phyloP scores from a whole-genome alignment of 2,113 vertebrate genomes.

The Boleophthalmus pectinirostris region DNA sequence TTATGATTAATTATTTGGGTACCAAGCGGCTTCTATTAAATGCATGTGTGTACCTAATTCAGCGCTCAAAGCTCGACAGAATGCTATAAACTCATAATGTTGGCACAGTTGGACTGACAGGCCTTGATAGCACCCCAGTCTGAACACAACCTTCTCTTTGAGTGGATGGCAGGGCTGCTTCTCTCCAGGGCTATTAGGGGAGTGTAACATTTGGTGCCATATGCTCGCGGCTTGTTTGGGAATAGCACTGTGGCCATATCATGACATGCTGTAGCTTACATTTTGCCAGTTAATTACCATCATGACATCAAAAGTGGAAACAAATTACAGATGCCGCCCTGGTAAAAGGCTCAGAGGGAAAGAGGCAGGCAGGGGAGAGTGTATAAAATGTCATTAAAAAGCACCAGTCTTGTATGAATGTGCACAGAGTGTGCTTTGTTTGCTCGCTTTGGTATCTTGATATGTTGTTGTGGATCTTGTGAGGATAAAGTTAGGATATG shows the following conservation, averaged over 20 bases:
- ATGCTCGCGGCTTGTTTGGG: slow-evolving; percentile 79
- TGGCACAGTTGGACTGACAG: slow-evolving; percentile 42
- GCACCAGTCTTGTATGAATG: slow-evolving; percentile 17
- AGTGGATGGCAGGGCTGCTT: slow-evolving; percentile 42
- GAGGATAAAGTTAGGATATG: not conserved
- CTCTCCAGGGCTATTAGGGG: slow-evolving; percentile 77
- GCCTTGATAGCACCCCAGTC: slow-evolving; percentile 7
- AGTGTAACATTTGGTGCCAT: slow-evolving; percentile 79
- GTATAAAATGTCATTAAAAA: slow-evolving; percentile 46
- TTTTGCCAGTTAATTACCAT: slow-evolving; percentile 80
- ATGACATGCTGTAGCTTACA: slow-evolving; percentile 70
- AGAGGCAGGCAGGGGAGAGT: slow-evolving; percentile 25
- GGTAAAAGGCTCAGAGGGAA: slow-evolving; percentile 52
- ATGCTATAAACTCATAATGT: slow-evolving; percentile 17
- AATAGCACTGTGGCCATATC: slow-evolving; percentile 68
- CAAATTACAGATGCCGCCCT: slow-evolving; percentile 59
- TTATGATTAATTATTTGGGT: slow-evolving; percentile 37
- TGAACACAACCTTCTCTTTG: slow-evolving; percentile 44
- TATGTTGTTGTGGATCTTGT: not conserved
- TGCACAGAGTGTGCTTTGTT: not conserved
- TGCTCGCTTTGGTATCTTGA: not conserved
- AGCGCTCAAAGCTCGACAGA: slow-evolving; percentile 38
- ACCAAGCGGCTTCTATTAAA: slow-evolving; percentile 14
- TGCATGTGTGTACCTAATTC: slow-evolving; percentile 20
- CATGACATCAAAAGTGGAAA: slow-evolving; percentile 72